These are phyloP conservation scores for Gisinianus flammeolus DNA, from an alignment of 2,888 invertebrate genomes.

Conservation along the genomic window DNA sequence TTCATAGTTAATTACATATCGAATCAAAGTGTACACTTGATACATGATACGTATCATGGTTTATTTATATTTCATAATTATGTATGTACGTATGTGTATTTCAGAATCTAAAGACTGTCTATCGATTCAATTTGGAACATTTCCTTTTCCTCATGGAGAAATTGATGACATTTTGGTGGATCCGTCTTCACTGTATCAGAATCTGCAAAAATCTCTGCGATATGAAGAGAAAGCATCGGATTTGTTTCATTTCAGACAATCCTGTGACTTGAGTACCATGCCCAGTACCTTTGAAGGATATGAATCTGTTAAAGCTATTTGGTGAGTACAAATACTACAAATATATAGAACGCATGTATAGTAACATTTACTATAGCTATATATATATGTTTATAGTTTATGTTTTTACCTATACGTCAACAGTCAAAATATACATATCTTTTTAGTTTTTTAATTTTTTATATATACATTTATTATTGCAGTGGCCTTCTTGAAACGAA, in stretches of 20 bases:
- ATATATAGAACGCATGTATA: too few species aligned
- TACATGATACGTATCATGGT: too few species aligned
- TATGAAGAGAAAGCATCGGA: slow-evolving; percentile 53
- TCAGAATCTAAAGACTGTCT: slow-evolving; percentile 14
- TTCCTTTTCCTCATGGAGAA: slow-evolving; percentile 51
- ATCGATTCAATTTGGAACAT: background rate
- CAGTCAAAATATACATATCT: background rate
- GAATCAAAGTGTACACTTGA: too few species aligned
- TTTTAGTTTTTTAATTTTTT: background rate
- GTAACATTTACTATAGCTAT: too few species aligned
- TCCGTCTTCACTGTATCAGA: slow-evolving; percentile 33
- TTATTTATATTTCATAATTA: too few species aligned
- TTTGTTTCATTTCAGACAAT: slow-evolving; percentile 56
- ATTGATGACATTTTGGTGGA: slow-evolving; percentile 48
- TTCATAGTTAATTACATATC: too few species aligned
- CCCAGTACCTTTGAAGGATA: slow-evolving; percentile 12
- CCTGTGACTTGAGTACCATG: slow-evolving; percentile 51
- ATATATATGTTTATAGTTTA: too few species aligned
- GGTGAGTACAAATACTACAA: slow-evolving; percentile 36
- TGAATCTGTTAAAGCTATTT: slow-evolving; percentile 45
- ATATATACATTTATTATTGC: slow-evolving; percentile 3
- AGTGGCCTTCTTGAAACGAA: slow-evolving; percentile 47
- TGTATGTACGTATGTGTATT: too few species aligned
- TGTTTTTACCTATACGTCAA: too few species aligned
- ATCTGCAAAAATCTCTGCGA: slow-evolving; percentile 37